These are phyloP conservation scores for Falco naumanni DNA, from an alignment of 2,797 vertebrate species.

Conservation along the genomic window DNA sequence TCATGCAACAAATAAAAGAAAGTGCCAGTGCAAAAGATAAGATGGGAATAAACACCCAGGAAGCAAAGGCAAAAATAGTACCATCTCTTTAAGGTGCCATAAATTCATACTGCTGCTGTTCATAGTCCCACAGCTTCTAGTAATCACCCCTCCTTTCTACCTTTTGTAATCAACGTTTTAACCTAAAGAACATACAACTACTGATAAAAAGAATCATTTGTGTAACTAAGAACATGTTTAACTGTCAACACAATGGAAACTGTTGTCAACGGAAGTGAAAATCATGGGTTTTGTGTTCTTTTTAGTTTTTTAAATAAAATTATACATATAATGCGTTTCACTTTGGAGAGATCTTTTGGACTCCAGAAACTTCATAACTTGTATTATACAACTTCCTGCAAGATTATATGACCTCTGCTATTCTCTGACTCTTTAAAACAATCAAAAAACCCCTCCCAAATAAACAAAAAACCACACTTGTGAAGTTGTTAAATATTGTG, in stretches of 20 bases:
- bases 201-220: background rate
- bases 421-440: background rate
- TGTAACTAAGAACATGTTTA: background rate
- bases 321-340: background rate
- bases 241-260: background rate
- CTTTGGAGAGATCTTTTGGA: background rate
- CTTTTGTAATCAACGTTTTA: background rate
- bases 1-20: background rate
- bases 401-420: background rate
- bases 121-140: background rate
- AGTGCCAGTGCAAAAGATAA: background rate
- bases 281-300: background rate
- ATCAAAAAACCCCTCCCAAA: background rate
- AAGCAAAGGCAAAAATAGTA: background rate
- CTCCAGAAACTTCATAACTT: background rate
- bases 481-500: background rate
- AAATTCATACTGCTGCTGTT: background rate
- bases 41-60: background rate
- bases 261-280: background rate
- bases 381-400: background rate
- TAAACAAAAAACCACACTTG: background rate
- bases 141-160: background rate
- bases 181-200: background rate
- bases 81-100: background rate
- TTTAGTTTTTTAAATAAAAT: background rate